phyloP scores from a whole-genome alignment of 2,888 invertebrate genomes.

The Papilio protenor region DNA sequence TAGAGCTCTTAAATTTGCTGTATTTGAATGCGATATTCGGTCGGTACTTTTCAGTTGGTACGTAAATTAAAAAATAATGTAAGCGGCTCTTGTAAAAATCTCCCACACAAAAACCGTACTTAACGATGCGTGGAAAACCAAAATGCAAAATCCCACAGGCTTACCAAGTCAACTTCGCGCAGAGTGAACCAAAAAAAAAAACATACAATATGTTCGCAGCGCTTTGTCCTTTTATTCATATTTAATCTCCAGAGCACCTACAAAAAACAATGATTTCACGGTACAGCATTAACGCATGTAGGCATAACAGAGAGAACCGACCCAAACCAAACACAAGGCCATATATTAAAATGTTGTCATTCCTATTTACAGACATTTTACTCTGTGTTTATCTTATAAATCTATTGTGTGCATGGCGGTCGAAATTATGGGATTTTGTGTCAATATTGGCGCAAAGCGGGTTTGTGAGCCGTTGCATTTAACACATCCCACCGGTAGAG shows the following conservation, averaged over 20 bases:
- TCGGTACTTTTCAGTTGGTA: constrained; percentile 31
- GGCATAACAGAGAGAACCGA: constrained; percentile 80
- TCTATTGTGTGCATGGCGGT: constrained; percentile 82
- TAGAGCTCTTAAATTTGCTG: constrained; percentile 38
- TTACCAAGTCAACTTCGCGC: constrained; percentile 70
- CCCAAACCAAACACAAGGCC: constrained; percentile 79
- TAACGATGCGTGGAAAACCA: constrained; percentile 63
- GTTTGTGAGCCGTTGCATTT: constrained; percentile 79
- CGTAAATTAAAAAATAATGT: constrained; percentile 33
- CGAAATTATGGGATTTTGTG: constrained; percentile 82
- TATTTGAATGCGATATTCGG: constrained; percentile 15
- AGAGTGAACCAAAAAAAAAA: constrained; percentile 53
- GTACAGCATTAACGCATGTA: constrained; percentile 83
- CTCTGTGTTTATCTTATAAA: constrained; percentile 83
- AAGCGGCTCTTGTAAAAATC: constrained; percentile 53
- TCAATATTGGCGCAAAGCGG: constrained; percentile 79
- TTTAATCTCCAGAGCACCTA: constrained; percentile 78
- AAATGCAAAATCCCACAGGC: constrained; percentile 72
- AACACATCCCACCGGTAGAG: constrained; percentile 77
- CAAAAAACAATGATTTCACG: constrained; percentile 84
- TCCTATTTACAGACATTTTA: constrained; percentile 83
- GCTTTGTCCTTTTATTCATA: constrained; percentile 81
- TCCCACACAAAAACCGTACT: constrained; percentile 63
- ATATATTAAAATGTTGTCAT: constrained; percentile 84
- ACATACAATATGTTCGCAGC: constrained; percentile 72